These are phyloP conservation scores for Monopis laevigella DNA, from an alignment of 2,888 invertebrate genomes.

Conservation along the genomic window DNA sequence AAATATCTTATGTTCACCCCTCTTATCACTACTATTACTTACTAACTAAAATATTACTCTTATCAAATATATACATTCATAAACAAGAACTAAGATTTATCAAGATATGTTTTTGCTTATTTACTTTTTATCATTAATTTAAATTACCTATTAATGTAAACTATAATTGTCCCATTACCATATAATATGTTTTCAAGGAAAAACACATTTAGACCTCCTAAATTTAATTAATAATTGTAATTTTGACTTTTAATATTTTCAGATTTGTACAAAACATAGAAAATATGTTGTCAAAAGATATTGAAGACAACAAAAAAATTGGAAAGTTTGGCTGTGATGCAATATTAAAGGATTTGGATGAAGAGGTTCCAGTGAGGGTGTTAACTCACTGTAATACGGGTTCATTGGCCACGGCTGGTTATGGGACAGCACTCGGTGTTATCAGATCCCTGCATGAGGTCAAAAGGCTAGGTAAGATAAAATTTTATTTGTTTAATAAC, in stretches of 20 bases:
- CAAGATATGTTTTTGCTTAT: too few species aligned
- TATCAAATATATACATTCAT: too few species aligned
- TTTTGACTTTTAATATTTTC: conserved; percentile 22
- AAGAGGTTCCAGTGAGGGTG: conserved; percentile 74
- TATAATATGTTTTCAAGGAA: too few species aligned
- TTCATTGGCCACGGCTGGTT: conserved; percentile 94
- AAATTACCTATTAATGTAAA: too few species aligned
- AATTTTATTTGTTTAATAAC: not conserved
- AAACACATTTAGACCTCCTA: too few species aligned
- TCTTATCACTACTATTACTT: too few species aligned
- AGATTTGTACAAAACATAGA: conserved; percentile 84
- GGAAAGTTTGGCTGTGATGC: conserved; percentile 84
- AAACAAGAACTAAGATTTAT: too few species aligned
- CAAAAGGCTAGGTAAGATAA: conserved; percentile 72
- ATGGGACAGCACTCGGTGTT: conserved; percentile 98
- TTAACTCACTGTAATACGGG: conserved; percentile 99
- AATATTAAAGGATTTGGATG: conserved; percentile 70
- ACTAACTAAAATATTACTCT: too few species aligned
- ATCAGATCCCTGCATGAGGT: conserved; percentile 81
- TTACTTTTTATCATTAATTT: too few species aligned
- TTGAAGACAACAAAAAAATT: conserved; percentile 87
- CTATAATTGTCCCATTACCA: too few species aligned
- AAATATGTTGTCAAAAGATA: conserved; percentile 85
- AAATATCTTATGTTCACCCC: too few species aligned
- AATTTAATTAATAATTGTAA: too few species aligned